phyloP scores from a whole-genome alignment of 1,140 invertebrate species.

The Hypothenemus hampei region DNA sequence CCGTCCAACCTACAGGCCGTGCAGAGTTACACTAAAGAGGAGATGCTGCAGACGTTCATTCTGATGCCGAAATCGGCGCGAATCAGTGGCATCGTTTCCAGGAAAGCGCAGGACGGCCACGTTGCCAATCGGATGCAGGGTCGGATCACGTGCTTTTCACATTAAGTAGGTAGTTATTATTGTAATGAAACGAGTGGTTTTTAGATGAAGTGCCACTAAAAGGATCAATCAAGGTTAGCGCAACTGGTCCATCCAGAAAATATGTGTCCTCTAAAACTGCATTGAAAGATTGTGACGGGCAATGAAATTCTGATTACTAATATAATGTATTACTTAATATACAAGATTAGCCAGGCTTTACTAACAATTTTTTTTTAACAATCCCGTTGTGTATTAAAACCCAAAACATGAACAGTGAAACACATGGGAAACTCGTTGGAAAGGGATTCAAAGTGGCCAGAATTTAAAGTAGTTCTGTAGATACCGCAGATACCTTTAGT shows the following conservation, averaged over 20 bases:
- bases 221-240: not conserved
- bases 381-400: no score
- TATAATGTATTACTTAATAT: not conserved
- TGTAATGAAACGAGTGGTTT: not conserved
- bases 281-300: not conserved
- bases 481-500: no score
- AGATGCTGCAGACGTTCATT: slow-evolving; percentile 17
- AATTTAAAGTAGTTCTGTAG: no score
- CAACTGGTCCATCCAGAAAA: not conserved
- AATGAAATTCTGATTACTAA: not conserved
- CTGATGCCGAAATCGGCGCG: slow-evolving; percentile 22
- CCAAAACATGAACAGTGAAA: no score
- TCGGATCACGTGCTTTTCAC: slow-evolving; percentile 19
- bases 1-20: slow-evolving; percentile 7
- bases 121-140: slow-evolving; percentile 14
- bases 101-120: slow-evolving; percentile 11
- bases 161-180: slow-evolving; percentile 8
- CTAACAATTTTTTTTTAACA: no score
- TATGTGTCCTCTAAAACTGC: not conserved
- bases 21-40: slow-evolving; percentile 9
- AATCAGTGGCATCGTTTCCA: slow-evolving; percentile 5
- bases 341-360: no score
- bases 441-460: no score
- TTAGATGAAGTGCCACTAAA: slow-evolving; percentile 1
- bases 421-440: no score